Evolutionary conservation across 2,113 vertebrate genomes (phyloP), one percentile per base, ranked within the genome.

Genomic region (Penelope pileata): DNA sequence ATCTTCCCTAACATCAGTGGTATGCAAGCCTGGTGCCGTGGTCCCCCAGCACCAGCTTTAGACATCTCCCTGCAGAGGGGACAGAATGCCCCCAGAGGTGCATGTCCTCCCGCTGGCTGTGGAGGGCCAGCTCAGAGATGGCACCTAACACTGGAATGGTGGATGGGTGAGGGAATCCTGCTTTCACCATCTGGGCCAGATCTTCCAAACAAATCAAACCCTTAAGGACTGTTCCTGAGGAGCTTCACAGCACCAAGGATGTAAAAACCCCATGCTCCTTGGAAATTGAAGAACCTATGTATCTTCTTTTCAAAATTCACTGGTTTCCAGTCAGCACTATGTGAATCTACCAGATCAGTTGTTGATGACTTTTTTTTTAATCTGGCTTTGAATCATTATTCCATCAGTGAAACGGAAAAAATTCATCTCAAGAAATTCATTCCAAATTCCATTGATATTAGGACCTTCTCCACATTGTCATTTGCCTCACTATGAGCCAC

Each of bases 1-100:
- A 68, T 30, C 18, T 93, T 63, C 43, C 43, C 36, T 42, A 64
- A 36, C 16, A 42, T 8, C 38, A 42, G 32, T 30, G n/a, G 14
- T 64, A n/a, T 17, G 40, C 78, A 82, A 88, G 4, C 16, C n/a
- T 56, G 30, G 6, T 38, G 38, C 1, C 1, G 0, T 5, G 12
- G 24, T 21, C 24, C 24, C 34, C 21, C 48, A 26, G 53, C 24
- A 27, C 29, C 26, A 50, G 43, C n/a, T n/a, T 59, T 23, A 18
- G 27, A 16, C 6, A 2, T 30, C 15, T 80, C 24, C 14, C 9
- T 32, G 50, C 27, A 26, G 30, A 0, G 0, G 10, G 5, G 56
- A 40, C 22, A 4, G 24, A 59, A 47, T 8, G 21, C 10, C 29
- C 43, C 38, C 12, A 45, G 63, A 48, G 12, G 8, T 51, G 32